Conservation (phyloP, 2,888 invertebrate genomes). For the Catocala sponsa region DNA sequence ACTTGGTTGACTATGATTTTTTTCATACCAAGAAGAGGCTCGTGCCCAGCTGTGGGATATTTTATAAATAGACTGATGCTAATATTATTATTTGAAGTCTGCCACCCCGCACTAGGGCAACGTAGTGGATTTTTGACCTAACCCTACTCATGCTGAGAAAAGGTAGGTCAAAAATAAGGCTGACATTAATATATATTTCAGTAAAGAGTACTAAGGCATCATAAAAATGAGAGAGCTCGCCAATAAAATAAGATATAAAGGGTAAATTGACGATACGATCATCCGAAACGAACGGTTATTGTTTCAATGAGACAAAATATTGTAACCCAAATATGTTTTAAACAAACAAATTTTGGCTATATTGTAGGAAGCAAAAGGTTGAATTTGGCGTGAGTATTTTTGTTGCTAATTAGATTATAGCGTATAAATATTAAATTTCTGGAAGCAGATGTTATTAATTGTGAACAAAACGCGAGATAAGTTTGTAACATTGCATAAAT, state of each 20-base stretch:
- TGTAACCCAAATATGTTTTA: not conserved
- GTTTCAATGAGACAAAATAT: not conserved
- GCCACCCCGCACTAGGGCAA: no score
- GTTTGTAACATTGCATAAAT: no score
- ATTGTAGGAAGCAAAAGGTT: not conserved
- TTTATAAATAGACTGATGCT: no score
- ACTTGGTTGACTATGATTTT: no score
- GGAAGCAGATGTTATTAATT: not conserved
- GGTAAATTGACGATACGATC: not conserved
- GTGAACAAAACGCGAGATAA: no score
- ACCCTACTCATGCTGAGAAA: no score
- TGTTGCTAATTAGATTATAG: not conserved
- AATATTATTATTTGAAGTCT: no score
- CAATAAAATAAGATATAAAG: not conserved
- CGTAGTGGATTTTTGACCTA: no score
- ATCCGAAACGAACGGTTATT: conserved; percentile 1
- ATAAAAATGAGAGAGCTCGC: not conserved
- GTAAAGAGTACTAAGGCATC: not conserved
- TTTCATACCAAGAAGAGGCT: no score
- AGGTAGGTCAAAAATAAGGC: no score
- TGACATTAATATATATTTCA: no score
- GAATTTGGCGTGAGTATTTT: not conserved
- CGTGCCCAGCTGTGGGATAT: no score
- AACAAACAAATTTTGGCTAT: not conserved
- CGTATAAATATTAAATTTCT: not conserved